Evolutionary conservation across 2,113 vertebrate species (phyloP), one percentile per base, ranked within the genome.

Genomic region (Sus scrofa): DNA sequence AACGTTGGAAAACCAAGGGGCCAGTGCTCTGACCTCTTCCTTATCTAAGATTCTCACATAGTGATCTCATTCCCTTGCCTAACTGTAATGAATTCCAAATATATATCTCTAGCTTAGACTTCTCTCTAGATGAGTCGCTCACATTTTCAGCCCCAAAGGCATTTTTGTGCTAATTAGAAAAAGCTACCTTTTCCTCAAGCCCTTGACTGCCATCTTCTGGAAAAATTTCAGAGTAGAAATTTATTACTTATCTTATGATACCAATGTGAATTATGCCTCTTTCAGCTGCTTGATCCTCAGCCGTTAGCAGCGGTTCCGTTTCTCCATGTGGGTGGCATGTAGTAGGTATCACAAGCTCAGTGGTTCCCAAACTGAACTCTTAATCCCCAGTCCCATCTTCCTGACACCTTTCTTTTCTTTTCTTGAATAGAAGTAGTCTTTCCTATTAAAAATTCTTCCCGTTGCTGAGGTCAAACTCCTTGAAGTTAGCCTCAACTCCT

Each of bases 191-290:
- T 91, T 94, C 32, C 52, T 70, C 82, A 58, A 96, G 95, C 56
- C 24, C 91, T 96, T 50, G 88, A 60, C 95, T 94, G 96, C 96
- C 96, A 94, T 91, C 96, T 97, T 91, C 86, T 95, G 96, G 96
- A 56, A 85, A 60, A 18, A 27, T 68, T 91, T 91, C 62, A 32
- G 79, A 60, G 16, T 34, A 70, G 67, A 89, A n/a, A n/a, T n/a
- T n/a, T 58, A 71, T 7, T 3, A 9, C 32, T 16, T 26, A 0
- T 13, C 58, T 30, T 34, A 19, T 30, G 71, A 87, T 24, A 7
- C 8, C 24, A 39, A 18, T 27, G 50, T 19, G 65, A 67, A 10
- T 27, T 27, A 13, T 19, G 3, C 34, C 18, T 86, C 9, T 10
- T 18, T 5, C 30, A 24, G 19, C 84, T 6, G 2, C 37, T 10